Percentiles rank a stretch among this genome's conserved stretches.
These are phyloP conservation scores for Neodon shergylaensis DNA, from an alignment of 2,113 vertebrate species.

Conservation along the genomic window DNA sequence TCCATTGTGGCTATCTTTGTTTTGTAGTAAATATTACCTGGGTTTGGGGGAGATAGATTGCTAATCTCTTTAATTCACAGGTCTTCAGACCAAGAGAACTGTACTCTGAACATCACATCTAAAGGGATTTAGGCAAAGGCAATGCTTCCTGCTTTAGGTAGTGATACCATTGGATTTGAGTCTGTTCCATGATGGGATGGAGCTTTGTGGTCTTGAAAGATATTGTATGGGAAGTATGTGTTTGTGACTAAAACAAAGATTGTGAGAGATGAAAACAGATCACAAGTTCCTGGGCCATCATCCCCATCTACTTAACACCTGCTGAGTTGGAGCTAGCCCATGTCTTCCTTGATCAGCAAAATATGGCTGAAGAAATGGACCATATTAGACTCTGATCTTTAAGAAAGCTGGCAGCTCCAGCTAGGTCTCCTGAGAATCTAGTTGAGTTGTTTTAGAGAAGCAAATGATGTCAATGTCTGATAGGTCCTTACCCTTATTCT, in stretches of 20 bases:
- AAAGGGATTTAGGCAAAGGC: neutral
- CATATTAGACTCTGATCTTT: neutral
- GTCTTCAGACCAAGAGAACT: neutral
- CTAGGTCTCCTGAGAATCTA: neutral
- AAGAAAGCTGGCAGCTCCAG: neutral
- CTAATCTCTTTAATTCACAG: neutral
- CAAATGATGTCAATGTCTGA: neutral
- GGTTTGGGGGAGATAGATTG: neutral
- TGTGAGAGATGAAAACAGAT: neutral
- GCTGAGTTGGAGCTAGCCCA: neutral
- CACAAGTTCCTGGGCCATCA: neutral
- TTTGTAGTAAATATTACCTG: neutral
- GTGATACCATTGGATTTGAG: neutral
- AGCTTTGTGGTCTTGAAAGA: neutral
- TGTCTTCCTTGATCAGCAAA: neutral
- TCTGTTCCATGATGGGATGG: neutral
- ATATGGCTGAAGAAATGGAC: neutral
- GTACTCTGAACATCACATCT: neutral
- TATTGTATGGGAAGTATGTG: neutral
- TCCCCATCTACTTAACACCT: neutral
- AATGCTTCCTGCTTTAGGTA: neutral
- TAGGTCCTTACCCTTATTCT: neutral
- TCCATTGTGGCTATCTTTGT: neutral
- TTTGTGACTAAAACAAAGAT: neutral
- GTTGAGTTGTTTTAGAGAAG: neutral